Base-by-base conservation (phyloP, 30 jellyfish, hydroid and myxozoan genomes). In the Aurelia aurita region DNA sequence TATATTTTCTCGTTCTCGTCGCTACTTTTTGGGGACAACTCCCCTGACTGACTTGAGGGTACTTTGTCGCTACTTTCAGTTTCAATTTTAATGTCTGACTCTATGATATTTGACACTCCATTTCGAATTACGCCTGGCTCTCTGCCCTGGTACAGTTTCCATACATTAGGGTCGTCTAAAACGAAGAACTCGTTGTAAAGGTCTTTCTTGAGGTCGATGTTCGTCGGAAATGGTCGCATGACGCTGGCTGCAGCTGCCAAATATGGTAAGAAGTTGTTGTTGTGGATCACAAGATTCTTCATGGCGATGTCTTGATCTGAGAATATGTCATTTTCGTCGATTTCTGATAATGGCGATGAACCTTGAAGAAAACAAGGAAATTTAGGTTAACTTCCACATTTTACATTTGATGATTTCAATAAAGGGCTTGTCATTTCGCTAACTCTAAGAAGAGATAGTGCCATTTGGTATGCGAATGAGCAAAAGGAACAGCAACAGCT, bases 171-270 rank as follows among this genome's bases (percentile, higher is more conserved):
- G 26, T 88, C 96, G 74, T 93, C 99, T 6, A 93, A 93, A 51
- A 89, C 97, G 72, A 93, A 93, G 55, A 93, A 87, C 39, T 93
- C 99, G 68, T 93, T 93, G 88, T 93, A 93, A 12, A 93, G 90
- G 87, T 93, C 97, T 32, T 91, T 96, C 66, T 93, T 93, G 51
- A 87, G 76, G 70, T 86, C 87, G 46, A 72, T 95, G 72, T 81
- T 85, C 12, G 89, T 73, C 28, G 95, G 95, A 62, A 85, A 74
- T 23, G 95, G 88, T 28, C 88, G 55, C 89, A 61, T 75, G 18
- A 71, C 84, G 23, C 89, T 75, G 5, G 95, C 89, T 10, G 88
- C 89, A 28, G 89, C 88, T 14, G 95, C 89, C 26, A 85, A 53
- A 29, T 85, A 85, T 22, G 88, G 88, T 28, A 83, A 75, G 55